These are phyloP conservation scores for Pollicipes pollicipes DNA, from an alignment of 1,140 invertebrate genomes.

Conservation along the genomic window DNA sequence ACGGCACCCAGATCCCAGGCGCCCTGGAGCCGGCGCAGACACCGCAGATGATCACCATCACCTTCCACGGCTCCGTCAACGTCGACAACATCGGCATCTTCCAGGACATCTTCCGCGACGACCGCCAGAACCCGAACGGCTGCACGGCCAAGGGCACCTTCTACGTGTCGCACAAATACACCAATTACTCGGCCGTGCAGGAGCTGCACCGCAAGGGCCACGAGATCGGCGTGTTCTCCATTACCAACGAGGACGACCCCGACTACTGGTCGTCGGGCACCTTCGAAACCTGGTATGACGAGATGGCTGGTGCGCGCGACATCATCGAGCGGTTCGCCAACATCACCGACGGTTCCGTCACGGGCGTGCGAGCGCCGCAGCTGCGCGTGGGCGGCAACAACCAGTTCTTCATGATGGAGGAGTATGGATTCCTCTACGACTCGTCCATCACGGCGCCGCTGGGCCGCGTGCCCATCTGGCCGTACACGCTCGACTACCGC, in stretches of 20 bases:
- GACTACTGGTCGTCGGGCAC: constrained; percentile 71
- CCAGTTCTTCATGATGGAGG: constrained; percentile 89
- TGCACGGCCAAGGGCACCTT: constrained; percentile 66
- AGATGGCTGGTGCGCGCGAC: constrained; percentile 75
- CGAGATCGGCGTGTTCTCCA: constrained; percentile 81
- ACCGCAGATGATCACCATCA: constrained; percentile 85
- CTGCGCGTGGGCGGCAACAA: constrained; percentile 80
- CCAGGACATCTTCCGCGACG: constrained; percentile 71
- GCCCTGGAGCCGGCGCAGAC: constrained; percentile 32
- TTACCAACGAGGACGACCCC: constrained; percentile 79
- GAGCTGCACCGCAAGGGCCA: constrained; percentile 80
- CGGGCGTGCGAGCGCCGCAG: constrained; percentile 74
- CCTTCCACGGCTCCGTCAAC: constrained; percentile 87
- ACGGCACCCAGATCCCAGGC: constrained; percentile 45
- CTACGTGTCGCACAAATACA: constrained; percentile 91
- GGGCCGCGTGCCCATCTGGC: constrained; percentile 78
- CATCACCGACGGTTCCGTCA: constrained; percentile 73
- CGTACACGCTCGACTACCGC: constrained; percentile 83
- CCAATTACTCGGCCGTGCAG: constrained; percentile 81
- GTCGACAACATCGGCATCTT: constrained; percentile 82
- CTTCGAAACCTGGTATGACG: constrained; percentile 82
- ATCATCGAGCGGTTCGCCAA: constrained; percentile 50
- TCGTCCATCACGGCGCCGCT: constrained; percentile 80
- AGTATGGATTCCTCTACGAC: constrained; percentile 86
- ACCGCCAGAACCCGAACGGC: constrained; percentile 73